A percentile compares a stretch with the other conserved stretches of the same genome.
phyloP scores from a whole-genome alignment of 2,113 vertebrate species.

The Turnix velox region DNA sequence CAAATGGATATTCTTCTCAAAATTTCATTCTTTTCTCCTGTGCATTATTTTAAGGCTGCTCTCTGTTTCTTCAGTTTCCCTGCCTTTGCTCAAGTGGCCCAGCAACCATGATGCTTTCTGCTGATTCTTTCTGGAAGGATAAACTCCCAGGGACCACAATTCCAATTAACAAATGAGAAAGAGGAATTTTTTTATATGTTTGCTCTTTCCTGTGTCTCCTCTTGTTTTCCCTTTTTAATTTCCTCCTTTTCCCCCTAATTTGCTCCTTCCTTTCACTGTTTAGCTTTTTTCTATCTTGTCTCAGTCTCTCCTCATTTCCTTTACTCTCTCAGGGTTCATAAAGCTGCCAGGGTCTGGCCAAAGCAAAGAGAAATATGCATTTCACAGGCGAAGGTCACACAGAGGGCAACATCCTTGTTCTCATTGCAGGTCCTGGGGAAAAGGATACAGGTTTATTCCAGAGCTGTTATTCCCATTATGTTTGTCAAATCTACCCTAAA shows the following conservation, averaged over 20 bases:
- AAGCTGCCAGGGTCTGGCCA: slow-evolving; percentile 45
- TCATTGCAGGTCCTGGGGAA: not conserved
- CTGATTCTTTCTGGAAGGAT: not conserved
- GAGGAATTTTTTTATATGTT: not conserved
- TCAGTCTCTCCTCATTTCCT: slow-evolving; percentile 37
- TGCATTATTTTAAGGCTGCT: not conserved
- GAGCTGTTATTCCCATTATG: slow-evolving; percentile 11
- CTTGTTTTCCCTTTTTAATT: not conserved
- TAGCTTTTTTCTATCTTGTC: slow-evolving; percentile 35
- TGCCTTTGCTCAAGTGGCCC: not conserved
- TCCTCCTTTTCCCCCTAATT: not conserved
- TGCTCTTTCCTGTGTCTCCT: not conserved
- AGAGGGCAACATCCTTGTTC: slow-evolving; percentile 12
- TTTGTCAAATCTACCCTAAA: not conserved
- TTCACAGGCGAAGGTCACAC: not conserved
- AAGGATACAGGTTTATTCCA: not conserved
- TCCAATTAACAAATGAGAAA: not conserved
- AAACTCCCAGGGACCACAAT: not conserved
- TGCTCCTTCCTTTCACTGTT: not conserved
- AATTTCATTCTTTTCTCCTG: not conserved
- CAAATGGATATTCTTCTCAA: not conserved
- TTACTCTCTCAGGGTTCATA: slow-evolving; percentile 40
- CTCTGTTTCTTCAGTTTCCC: not conserved
- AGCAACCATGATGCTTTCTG: not conserved
- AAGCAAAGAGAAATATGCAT: slow-evolving; percentile 21